A percentile compares a stretch with the other conserved stretches of the same genome.
These are phyloP conservation scores for Etia nguti DNA, from an alignment of 2,113 vertebrate species.

Conservation along the genomic window DNA sequence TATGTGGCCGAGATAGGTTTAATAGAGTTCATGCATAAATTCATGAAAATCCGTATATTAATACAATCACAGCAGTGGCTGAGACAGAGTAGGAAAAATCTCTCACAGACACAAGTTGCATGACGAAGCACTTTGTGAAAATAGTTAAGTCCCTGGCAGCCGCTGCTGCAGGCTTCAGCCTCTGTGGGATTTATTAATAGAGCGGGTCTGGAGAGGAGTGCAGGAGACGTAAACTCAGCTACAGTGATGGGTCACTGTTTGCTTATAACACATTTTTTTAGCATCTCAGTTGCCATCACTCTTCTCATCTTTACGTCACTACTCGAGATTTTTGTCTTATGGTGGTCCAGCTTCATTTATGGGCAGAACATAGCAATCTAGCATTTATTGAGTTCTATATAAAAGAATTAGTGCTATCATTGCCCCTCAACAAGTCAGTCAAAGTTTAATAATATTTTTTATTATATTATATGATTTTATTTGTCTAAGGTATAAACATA, in stretches of 20 bases:
- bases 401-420: neutral
- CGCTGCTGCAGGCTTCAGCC: conserved; percentile 17
- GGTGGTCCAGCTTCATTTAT: neutral
- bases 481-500: neutral
- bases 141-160: conserved; percentile 32
- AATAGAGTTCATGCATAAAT: conserved; percentile 3
- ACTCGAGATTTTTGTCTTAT: neutral
- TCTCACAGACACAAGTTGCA: conserved; percentile 48
- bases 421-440: neutral
- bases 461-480: neutral
- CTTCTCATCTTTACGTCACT: neutral
- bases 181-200: conserved; percentile 63
- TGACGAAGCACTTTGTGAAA: conserved; percentile 63
- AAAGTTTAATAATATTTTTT: neutral
- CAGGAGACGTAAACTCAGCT: conserved; percentile 33
- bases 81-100: neutral
- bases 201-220: conserved; percentile 24
- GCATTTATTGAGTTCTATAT: neutral
- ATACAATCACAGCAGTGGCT: neutral
- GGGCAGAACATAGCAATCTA: neutral
- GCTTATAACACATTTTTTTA: conserved; percentile 8
- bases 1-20: neutral
- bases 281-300: neutral
- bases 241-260: conserved; percentile 19
- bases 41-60: conserved; percentile 4